Percentiles rank a stretch among this genome's conserved stretches.
Evolutionary conservation across 2,888 invertebrate genomes (phyloP).

Genomic region (Plagiodera versicolora): DNA sequence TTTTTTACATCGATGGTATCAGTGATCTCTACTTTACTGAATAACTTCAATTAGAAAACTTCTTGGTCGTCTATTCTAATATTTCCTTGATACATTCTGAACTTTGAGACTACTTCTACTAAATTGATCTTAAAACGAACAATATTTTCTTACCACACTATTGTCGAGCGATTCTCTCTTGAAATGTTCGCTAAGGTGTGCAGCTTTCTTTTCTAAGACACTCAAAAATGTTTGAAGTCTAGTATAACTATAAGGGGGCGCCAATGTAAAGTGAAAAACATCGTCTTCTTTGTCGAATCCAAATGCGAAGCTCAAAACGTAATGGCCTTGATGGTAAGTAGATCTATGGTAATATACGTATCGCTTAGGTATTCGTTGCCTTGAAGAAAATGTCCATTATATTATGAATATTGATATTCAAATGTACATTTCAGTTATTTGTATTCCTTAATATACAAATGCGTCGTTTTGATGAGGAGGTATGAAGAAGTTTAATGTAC

Average conservation of each 20-base stretch:
- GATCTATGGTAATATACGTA: constrained; percentile 93
- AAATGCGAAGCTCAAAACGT: constrained; percentile 91
- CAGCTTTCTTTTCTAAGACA: constrained; percentile 65
- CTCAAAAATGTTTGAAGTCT: constrained; percentile 83
- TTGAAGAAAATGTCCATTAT: constrained; percentile 42
- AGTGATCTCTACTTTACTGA: no score
- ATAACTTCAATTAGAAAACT: no score
- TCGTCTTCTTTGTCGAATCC: constrained; percentile 95
- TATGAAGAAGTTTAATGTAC: no score
- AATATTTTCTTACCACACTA: constrained; percentile 59
- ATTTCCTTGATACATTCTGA: no score
- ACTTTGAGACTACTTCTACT: no score
- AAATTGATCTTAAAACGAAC: neutral
- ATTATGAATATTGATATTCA: neutral
- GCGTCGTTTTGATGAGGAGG: no score
- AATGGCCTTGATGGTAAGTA: constrained; percentile 83
- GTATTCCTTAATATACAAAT: no score
- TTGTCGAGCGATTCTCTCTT: constrained; percentile 71
- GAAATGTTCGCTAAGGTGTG: constrained; percentile 61
- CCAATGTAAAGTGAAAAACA: constrained; percentile 91
- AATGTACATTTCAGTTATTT: no score
- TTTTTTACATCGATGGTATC: no score
- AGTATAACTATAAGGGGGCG: constrained; percentile 95
- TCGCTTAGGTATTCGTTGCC: constrained; percentile 77
- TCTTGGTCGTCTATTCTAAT: no score